Conservation (phyloP, 2,888 invertebrate genomes). For the Dioctria rufipes region DNA sequence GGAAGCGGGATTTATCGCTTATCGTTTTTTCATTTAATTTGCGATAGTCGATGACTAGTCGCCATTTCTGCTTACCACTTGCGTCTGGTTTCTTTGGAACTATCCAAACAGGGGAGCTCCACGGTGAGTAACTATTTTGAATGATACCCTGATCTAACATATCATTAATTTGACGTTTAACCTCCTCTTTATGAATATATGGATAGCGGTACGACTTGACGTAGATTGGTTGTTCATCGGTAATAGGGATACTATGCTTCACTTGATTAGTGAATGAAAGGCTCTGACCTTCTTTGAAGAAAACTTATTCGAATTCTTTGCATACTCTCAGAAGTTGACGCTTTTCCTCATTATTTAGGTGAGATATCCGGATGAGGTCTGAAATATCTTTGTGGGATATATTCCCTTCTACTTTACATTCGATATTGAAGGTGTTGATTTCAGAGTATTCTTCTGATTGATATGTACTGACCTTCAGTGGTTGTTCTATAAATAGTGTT, state of each 20-base stretch:
- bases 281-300: slow-evolving; percentile 20
- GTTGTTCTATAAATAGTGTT: slow-evolving; percentile 10
- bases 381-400: background rate
- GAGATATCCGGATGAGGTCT: background rate
- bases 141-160: slow-evolving; percentile 39
- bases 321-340: background rate
- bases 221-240: slow-evolving; percentile 29
- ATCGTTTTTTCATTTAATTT: slow-evolving; percentile 67
- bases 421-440: background rate
- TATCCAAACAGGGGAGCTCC: slow-evolving; percentile 37
- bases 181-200: slow-evolving; percentile 10
- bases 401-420: background rate
- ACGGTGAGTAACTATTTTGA: slow-evolving; percentile 27
- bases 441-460: background rate
- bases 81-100: slow-evolving; percentile 37
- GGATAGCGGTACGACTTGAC: slow-evolving; percentile 21
- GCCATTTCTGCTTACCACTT: slow-evolving; percentile 61
- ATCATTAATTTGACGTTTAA: slow-evolving; percentile 11
- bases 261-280: slow-evolving; percentile 7
- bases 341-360: slow-evolving; percentile 9
- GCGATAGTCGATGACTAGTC: slow-evolving; percentile 66
- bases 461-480: background rate
- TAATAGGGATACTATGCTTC: slow-evolving; percentile 16
- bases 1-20: slow-evolving; percentile 65
- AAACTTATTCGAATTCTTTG: slow-evolving; percentile 30